Conservation (phyloP, 2,113 vertebrate genomes). For the Istiophorus platypterus region DNA sequence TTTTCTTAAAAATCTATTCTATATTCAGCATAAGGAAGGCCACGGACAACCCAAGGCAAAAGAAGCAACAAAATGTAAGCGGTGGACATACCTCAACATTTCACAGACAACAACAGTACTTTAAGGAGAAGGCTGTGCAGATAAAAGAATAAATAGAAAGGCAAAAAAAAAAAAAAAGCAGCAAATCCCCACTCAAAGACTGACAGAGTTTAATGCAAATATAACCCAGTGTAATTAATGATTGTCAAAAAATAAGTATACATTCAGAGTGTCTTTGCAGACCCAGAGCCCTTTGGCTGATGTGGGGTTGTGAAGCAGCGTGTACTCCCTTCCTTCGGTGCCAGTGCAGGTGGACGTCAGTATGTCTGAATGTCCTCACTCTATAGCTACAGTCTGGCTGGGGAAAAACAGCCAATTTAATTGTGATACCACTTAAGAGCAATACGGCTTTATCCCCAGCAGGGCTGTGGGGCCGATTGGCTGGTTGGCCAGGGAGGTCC, state of each 20-base stretch:
- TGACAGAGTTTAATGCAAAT: slow-evolving; percentile 56
- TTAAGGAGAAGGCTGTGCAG: slow-evolving; percentile 25
- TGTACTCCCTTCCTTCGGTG: slow-evolving; percentile 62
- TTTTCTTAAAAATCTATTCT: slow-evolving; percentile 80
- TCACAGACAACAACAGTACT: slow-evolving; percentile 67
- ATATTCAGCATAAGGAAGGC: slow-evolving; percentile 75
- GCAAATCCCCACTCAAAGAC: slow-evolving; percentile 38
- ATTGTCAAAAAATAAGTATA: slow-evolving; percentile 73
- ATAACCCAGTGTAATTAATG: slow-evolving; percentile 71
- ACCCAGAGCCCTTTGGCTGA: slow-evolving; percentile 56
- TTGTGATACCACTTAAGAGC: slow-evolving; percentile 72
- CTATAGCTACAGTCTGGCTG: slow-evolving; percentile 55
- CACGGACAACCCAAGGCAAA: slow-evolving; percentile 64
- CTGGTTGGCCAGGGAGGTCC: slow-evolving; percentile 60
- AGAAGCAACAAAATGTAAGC: slow-evolving; percentile 68
- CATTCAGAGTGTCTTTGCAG: slow-evolving; percentile 76
- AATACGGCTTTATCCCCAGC: slow-evolving; percentile 77
- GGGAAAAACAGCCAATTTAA: slow-evolving; percentile 77
- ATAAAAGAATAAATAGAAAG: slow-evolving; percentile 40
- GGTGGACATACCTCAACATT: slow-evolving; percentile 75
- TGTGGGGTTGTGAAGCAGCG: slow-evolving; percentile 56
- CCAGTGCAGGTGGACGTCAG: slow-evolving; percentile 60
- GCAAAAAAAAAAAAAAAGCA: slow-evolving; percentile 32
- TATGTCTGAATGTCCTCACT: slow-evolving; percentile 65
- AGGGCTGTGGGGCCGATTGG: slow-evolving; percentile 57